phyloP scores from a whole-genome alignment of 1,140 invertebrate genomes.

The Conopomorpha cramerella region DNA sequence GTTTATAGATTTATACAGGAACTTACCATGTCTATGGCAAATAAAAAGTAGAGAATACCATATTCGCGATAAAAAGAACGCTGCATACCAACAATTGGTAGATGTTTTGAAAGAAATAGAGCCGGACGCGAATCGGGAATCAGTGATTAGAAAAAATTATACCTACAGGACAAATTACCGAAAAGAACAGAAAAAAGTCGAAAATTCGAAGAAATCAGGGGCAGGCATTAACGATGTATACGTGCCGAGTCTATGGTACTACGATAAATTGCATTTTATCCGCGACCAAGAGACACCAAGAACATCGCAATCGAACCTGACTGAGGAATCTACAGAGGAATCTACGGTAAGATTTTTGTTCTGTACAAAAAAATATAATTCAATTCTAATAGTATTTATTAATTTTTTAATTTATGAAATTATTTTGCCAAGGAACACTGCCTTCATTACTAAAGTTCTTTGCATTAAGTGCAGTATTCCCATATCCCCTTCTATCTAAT shows the following conservation, averaged over 20 bases:
- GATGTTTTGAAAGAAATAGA: background rate
- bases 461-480: too few species aligned
- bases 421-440: too few species aligned
- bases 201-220: background rate
- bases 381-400: too few species aligned
- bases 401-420: too few species aligned
- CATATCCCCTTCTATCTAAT: too few species aligned
- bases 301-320: background rate
- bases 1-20: conserved; percentile 1
- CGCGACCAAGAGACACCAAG: conserved; percentile 1
- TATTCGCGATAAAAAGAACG: background rate
- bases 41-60: conserved; percentile 1
- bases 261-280: background rate
- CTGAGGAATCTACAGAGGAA: too few species aligned
- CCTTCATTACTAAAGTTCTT: too few species aligned
- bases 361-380: too few species aligned
- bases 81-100: background rate
- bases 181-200: conserved; percentile 1
- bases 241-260: background rate
- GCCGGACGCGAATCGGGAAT: background rate
- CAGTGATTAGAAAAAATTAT: background rate
- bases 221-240: background rate
- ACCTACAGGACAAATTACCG: background rate
- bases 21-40: background rate
- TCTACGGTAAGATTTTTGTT: too few species aligned